These are phyloP conservation scores for Ardeotis arabs DNA, from an alignment of 2,113 vertebrate genomes.

Conservation along the genomic window DNA sequence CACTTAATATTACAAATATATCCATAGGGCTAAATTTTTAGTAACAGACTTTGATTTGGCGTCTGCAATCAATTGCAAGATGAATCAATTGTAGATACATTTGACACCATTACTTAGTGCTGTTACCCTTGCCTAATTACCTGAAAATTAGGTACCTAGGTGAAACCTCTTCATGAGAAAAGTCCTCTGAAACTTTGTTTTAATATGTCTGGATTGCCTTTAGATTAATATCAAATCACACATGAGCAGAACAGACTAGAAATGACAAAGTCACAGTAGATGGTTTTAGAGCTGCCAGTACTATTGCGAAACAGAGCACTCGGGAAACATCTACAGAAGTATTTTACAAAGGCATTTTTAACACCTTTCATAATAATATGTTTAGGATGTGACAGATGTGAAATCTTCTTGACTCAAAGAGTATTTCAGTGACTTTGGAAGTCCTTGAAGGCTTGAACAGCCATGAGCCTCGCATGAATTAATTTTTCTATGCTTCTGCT, in stretches of 20 bases:
- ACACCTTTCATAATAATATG: constrained; percentile 38
- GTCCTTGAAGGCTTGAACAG: neutral
- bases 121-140: neutral
- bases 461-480: neutral
- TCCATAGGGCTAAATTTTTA: neutral
- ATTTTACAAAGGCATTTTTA: constrained; percentile 19
- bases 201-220: neutral
- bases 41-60: neutral
- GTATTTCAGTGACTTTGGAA: neutral
- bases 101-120: neutral
- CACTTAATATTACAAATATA: neutral
- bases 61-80: neutral
- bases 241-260: neutral
- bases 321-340: neutral
- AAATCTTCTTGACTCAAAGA: constrained; percentile 49
- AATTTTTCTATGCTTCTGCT: neutral
- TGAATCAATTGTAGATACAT: neutral
- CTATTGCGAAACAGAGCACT: neutral
- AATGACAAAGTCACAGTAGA: neutral
- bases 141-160: neutral
- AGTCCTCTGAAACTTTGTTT: neutral
- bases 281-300: neutral
- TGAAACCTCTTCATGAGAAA: neutral
- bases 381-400: constrained; percentile 10
- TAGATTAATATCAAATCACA: neutral